These are phyloP conservation scores for Drosophila demipolita DNA, from an alignment of 2,888 invertebrate species.

Conservation along the genomic window DNA sequence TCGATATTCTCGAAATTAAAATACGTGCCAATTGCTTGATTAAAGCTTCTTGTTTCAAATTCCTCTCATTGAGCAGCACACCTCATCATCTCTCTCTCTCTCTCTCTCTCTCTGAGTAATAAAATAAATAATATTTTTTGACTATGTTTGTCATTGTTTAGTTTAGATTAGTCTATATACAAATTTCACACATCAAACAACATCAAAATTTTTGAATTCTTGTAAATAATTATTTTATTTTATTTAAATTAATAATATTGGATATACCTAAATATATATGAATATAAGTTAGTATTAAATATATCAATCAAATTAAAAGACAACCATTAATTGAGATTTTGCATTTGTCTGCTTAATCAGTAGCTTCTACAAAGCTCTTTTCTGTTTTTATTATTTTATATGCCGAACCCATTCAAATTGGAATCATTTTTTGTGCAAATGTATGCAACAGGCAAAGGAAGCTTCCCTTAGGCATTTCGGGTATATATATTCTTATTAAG, in stretches of 20 bases:
- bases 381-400: too few relatives aligned
- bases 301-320: not conserved
- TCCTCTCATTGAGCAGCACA: conserved; percentile 8
- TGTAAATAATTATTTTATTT: too few relatives aligned
- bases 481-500: not conserved
- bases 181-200: too few relatives aligned
- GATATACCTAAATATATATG: not conserved
- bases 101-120: not conserved
- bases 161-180: too few relatives aligned
- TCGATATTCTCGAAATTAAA: conserved; percentile 16
- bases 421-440: not conserved
- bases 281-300: not conserved
- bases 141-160: too few relatives aligned
- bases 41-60: conserved; percentile 28
- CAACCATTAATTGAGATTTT: not conserved
- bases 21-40: conserved; percentile 44
- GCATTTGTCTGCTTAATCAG: not conserved
- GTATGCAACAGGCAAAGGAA: not conserved
- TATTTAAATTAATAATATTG: not conserved
- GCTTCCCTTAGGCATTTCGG: not conserved
- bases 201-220: too few relatives aligned
- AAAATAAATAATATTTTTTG: too few relatives aligned
- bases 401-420: not conserved
- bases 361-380: too few relatives aligned
- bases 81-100: not conserved